Evolutionary conservation across 2,113 vertebrate species (phyloP), one percentile per base, ranked within the genome.

Genomic region (Gymnorhina tibicen): DNA sequence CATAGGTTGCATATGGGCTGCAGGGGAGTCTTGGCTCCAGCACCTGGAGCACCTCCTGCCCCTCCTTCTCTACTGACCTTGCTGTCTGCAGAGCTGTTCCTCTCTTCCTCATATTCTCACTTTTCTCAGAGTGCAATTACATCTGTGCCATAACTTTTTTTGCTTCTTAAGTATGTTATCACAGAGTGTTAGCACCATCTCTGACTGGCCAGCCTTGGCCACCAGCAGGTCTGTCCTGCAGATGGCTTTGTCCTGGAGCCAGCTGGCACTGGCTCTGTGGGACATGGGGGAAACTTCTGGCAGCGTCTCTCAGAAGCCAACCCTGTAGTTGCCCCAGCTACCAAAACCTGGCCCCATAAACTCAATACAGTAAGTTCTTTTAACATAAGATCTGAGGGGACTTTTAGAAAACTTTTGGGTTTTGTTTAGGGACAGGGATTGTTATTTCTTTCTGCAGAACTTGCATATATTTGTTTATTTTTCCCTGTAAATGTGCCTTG

Each of bases 331-430:
- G 27, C 20, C 13, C n/a, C 52, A 81, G 63, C 27, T 37, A 37
- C 27, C 50, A 47, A 56, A 32, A 56, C 12, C 28, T 47, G 42
- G 28, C 42, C 52, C 58, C 15, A 13, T 8, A 81, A 56, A 58
- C 35, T 13, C 28, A 68, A 27, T 39, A 20, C 28, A 33, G 89
- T 97, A 97, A 97, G 97, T 95, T 97, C 46, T 98, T 97, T 72
- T 97, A 98, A 95, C 30, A 5, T 96, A 97, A 97, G 96, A 94
- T 96, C 79, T 93, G 86, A 98, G 96, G 93, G 86, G 52, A 41
- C 92, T 97, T 96, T 97, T 23, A 95, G 58, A 97, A 97, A 87
- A 85, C 91, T n/a, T 42, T 97, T 96, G 87, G 74, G 64, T 94
- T 91, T 97, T 82, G 12, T 84, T 93, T 70, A 14, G 85, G 95